These are phyloP conservation scores for Electrophaes corylata DNA, from an alignment of 2,888 invertebrate genomes.

Conservation along the genomic window DNA sequence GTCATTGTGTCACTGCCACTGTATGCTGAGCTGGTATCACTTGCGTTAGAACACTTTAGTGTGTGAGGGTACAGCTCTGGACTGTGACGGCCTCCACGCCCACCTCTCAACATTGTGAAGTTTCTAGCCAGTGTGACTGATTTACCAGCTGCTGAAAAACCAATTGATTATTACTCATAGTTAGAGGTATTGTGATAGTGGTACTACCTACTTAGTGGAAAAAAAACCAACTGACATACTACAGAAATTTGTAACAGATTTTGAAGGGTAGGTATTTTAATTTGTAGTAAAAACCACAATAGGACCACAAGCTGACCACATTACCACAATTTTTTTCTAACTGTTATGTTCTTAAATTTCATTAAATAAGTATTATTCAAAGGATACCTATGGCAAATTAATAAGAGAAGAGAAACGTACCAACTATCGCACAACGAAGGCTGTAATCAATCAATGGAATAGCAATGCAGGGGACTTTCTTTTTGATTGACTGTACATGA, in stretches of 20 bases:
- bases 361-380: background rate
- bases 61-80: slow-evolving; percentile 95
- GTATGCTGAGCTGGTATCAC: slow-evolving; percentile 98
- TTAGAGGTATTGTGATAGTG: background rate
- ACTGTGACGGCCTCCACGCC: slow-evolving; percentile 84
- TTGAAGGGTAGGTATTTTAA: background rate
- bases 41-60: slow-evolving; percentile 89
- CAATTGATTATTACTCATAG: slow-evolving; percentile 15
- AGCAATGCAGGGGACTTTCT: slow-evolving; percentile 56
- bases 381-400: background rate
- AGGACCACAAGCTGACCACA: background rate
- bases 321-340: background rate
- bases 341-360: background rate
- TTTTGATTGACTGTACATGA: slow-evolving; percentile 29
- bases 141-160: slow-evolving; percentile 71
- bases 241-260: background rate
- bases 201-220: background rate
- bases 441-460: slow-evolving; percentile 39
- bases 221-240: background rate
- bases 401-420: slow-evolving; percentile 16
- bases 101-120: slow-evolving; percentile 85
- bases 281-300: background rate
- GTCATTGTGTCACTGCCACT: slow-evolving; percentile 98
- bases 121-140: slow-evolving; percentile 62
- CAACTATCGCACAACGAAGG: slow-evolving; percentile 2